A percentile compares a stretch with the other conserved stretches of the same genome.
Conservation (phyloP, 2,888 invertebrate species). For the Drosophila rubida region DNA sequence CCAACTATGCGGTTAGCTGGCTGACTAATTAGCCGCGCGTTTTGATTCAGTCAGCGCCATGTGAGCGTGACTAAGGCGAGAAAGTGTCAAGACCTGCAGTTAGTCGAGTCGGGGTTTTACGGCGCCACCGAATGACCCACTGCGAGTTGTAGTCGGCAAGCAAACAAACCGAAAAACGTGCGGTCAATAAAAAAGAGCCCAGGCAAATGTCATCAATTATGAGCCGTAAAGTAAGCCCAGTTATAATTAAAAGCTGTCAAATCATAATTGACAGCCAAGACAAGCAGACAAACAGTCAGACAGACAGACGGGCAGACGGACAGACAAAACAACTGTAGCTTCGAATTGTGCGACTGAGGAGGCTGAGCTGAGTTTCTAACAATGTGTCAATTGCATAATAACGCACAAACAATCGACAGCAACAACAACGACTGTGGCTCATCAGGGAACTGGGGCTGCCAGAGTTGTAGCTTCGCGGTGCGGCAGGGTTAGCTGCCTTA, state of each 20-base stretch:
- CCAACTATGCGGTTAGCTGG: constrained; percentile 8
- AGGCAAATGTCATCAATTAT: constrained; percentile 71
- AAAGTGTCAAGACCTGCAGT: constrained; percentile 63
- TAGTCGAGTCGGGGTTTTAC: constrained; percentile 18
- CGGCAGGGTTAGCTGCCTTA: neutral
- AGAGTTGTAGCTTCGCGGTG: neutral
- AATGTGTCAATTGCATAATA: constrained; percentile 76
- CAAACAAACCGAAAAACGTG: constrained; percentile 19
- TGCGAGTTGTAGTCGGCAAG: neutral
- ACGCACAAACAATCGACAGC: constrained; percentile 14
- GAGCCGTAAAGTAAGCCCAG: constrained; percentile 39
- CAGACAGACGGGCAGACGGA: neutral
- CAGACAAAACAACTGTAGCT: constrained; percentile 23
- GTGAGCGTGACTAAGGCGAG: constrained; percentile 64
- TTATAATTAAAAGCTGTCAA: constrained; percentile 76
- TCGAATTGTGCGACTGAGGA: constrained; percentile 1
- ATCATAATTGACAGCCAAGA: constrained; percentile 64
- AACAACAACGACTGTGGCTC: constrained; percentile 39
- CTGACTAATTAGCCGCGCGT: constrained; percentile 44
- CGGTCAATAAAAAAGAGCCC: constrained; percentile 4
- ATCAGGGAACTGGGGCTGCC: constrained; percentile 44
- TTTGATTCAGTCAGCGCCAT: constrained; percentile 26
- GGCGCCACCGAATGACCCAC: constrained; percentile 40
- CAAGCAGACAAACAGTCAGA: constrained; percentile 18
- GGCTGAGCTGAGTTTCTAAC: constrained; percentile 51